Evolutionary conservation across 2,888 invertebrate species (phyloP), one percentile per base, ranked within the genome.

Genomic region (Ichneumoninae sp.): DNA sequence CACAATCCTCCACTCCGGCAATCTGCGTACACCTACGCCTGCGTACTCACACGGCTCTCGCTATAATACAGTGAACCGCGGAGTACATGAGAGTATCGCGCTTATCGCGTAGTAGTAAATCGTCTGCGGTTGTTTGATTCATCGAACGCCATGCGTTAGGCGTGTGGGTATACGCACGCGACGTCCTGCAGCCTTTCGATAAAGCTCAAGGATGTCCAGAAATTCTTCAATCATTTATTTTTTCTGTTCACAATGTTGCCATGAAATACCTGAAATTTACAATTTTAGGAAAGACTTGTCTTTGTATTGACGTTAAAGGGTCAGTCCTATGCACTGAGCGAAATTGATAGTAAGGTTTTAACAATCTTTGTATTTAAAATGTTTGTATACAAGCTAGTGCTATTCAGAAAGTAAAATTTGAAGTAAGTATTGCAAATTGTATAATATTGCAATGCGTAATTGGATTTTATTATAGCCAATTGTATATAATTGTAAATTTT

Each of bases 31-130:
- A 68, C 68, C 68, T 47, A 40, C 68, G 47, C n/a, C 4, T 8
- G 22, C 19, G 40, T 16, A 65, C 4, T 16, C 40, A 19, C 8
- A 36, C 33, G n/a, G n/a, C 6, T n/a, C 36, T 16, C 16, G 19
- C 4, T 57, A 65, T 33, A 65, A 65, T 7, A 36, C n/a, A 65
- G 65, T 30, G 40, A 13, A 16, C 44, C 54, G 26, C 73, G 73
- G 16, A 26, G 68, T 75, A 75, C 60, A 40, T 40, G 40, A 16
- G 57, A 26, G 26, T 57, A 57, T 65, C 33, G 19, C 65, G 63
- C 26, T 75, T 75, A 75, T 75, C 74, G 74, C 33, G 33, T 10
- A 33, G 63, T 33, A 75, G 65, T 75, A 75, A 75, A 75, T 75
- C 74, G 65, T 30, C 74, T 44, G 47, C 63, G 65, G 74, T 50